Percentiles rank a stretch among this genome's conserved stretches.
Conservation (phyloP, 1,140 invertebrate genomes). For the Aphaenogaster rudis region DNA sequence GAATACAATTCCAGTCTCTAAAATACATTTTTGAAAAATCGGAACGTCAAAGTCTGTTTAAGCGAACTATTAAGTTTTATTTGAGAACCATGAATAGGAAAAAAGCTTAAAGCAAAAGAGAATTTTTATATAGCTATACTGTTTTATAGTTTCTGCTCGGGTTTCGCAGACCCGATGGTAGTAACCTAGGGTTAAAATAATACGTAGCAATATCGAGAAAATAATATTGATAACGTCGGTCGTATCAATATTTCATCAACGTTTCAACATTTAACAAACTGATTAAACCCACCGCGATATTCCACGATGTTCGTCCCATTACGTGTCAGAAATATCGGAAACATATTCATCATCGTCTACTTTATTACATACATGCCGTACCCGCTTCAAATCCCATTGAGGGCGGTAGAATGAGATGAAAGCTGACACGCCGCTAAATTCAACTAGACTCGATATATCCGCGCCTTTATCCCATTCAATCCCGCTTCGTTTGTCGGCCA, state of each 20-base stretch:
- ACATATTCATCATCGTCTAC: neutral
- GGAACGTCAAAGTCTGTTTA: no score
- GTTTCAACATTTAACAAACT: neutral
- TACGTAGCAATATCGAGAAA: neutral
- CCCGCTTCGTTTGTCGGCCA: slow-evolving; percentile 81
- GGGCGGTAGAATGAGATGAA: neutral
- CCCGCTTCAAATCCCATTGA: neutral
- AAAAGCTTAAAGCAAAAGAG: no score
- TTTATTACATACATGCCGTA: neutral
- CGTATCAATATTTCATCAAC: neutral
- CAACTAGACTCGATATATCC: neutral
- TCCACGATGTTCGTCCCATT: neutral
- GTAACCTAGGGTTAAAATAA: neutral
- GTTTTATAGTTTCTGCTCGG: no score
- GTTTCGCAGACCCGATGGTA: no score
- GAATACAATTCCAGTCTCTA: no score
- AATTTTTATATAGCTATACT: no score
- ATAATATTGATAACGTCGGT: neutral
- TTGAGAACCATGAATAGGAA: no score
- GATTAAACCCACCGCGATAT: neutral
- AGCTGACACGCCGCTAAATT: neutral
- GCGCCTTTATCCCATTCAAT: neutral
- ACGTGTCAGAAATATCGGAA: neutral
- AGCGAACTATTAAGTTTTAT: no score
- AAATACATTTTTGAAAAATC: no score